Evolutionary conservation across 2,113 vertebrate species (phyloP).

Genomic region (Perca fluviatilis): DNA sequence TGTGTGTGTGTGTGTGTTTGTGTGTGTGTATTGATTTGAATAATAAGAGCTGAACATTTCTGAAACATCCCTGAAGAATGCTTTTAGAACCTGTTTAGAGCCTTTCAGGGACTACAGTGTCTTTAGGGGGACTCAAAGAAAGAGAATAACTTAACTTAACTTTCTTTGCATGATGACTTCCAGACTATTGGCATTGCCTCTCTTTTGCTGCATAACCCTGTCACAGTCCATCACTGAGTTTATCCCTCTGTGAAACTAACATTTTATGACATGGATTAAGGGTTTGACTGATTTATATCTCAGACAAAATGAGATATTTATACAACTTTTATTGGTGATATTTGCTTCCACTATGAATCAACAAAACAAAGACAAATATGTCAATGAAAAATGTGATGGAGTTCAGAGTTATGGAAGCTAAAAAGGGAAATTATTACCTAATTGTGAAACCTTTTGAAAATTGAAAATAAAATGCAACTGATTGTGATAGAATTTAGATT

Average conservation of each 20-base stretch:
- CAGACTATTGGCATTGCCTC: constrained; percentile 59
- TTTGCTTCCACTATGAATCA: constrained; percentile 5
- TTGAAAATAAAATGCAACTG: neutral
- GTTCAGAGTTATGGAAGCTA: neutral
- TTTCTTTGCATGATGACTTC: constrained; percentile 73
- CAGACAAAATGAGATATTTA: constrained; percentile 14
- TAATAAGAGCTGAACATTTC: constrained; percentile 12
- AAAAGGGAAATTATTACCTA: too few species aligned
- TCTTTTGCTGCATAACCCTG: constrained; percentile 38
- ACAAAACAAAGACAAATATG: neutral
- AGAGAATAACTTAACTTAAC: constrained; percentile 37
- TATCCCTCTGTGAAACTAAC: constrained; percentile 52
- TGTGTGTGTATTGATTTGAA: constrained; percentile 23
- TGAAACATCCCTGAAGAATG: constrained; percentile 54
- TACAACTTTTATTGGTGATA: constrained; percentile 11
- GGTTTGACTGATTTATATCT: constrained; percentile 57
- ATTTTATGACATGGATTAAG: constrained; percentile 55
- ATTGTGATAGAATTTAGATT: neutral
- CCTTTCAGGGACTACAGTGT: constrained; percentile 49
- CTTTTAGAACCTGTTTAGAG: constrained; percentile 55
- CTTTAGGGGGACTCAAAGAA: constrained; percentile 47
- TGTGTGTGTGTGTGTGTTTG: neutral
- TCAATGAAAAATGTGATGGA: neutral
- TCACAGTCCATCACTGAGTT: constrained; percentile 46
- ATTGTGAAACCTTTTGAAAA: neutral